phyloP scores from a whole-genome alignment of 2,113 vertebrate species.

The Ginglymostoma cirratum region DNA sequence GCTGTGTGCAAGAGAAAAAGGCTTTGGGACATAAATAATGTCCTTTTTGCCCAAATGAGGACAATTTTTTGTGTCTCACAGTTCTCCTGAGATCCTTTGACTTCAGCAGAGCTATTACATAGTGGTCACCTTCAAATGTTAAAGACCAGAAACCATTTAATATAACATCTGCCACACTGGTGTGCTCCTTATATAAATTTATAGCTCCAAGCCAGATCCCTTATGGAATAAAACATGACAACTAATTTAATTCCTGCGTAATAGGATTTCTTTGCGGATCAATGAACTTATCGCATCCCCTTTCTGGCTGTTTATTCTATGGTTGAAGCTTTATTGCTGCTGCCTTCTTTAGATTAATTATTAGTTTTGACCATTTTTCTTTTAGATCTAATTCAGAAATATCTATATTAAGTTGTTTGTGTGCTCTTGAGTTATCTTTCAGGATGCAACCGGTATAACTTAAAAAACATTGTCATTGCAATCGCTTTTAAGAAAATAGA shows the following conservation, averaged over 20 bases:
- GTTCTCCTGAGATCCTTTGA: conserved; percentile 33
- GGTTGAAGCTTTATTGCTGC: not conserved
- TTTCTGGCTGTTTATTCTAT: not conserved
- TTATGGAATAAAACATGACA: conserved; percentile 9
- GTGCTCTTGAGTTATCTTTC: not conserved
- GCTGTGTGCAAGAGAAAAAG: conserved; percentile 25
- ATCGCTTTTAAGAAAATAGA: not conserved
- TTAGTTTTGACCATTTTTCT: not conserved
- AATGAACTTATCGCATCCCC: not conserved
- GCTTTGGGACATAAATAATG: conserved; percentile 10
- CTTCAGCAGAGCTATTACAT: conserved; percentile 7
- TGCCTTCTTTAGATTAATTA: not conserved
- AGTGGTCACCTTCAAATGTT: conserved; percentile 40
- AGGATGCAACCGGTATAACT: not conserved
- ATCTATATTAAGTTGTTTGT: not conserved
- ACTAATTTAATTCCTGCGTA: conserved; percentile 12
- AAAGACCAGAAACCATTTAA: conserved; percentile 41
- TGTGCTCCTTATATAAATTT: conserved; percentile 35
- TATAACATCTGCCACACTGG: conserved; percentile 35
- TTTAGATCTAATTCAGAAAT: not conserved
- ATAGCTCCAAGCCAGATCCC: not conserved
- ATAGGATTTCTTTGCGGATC: conserved; percentile 17
- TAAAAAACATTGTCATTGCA: not conserved
- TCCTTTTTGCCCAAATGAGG: conserved; percentile 29
- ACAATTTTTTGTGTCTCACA: conserved; percentile 30